phyloP scores from a whole-genome alignment of 1,140 invertebrate species.

The Paraescarpia echinospica region DNA sequence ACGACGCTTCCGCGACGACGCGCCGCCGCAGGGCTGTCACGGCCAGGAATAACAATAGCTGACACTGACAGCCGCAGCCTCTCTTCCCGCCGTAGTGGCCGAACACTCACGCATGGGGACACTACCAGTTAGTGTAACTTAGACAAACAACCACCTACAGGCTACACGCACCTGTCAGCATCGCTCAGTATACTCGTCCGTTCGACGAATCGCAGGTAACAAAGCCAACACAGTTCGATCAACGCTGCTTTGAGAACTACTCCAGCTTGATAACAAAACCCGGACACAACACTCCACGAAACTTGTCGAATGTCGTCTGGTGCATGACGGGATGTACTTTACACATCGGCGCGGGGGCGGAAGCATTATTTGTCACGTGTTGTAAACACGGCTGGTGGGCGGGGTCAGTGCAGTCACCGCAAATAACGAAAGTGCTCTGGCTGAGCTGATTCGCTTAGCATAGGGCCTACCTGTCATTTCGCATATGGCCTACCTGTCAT shows the following conservation, averaged over 20 bases:
- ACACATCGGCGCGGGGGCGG: not conserved
- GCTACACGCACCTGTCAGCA: not conserved
- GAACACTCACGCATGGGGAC: not conserved
- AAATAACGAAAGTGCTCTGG: not conserved
- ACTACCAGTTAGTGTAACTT: not conserved
- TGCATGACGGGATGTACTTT: conserved; percentile 4
- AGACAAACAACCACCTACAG: not conserved
- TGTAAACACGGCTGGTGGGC: conserved; percentile 3
- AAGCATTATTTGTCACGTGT: not conserved
- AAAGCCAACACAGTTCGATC: not conserved
- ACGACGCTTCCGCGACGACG: not conserved
- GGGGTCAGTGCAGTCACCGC: not conserved
- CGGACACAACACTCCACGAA: not conserved
- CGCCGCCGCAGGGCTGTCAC: too few species aligned
- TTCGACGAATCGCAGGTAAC: not conserved
- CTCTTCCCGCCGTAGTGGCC: not conserved
- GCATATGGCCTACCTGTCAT: not conserved
- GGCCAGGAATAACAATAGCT: not conserved
- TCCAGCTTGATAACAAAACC: not conserved
- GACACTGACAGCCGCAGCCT: not conserved
- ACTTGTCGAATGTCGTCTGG: conserved; percentile 3
- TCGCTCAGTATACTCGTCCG: not conserved
- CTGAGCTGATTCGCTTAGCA: not conserved
- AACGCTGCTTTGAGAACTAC: not conserved
- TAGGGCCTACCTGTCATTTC: too few species aligned